Percentiles rank a stretch among this genome's conserved stretches.
Evolutionary conservation across 1,140 invertebrate species (phyloP).

Genomic region (Hydropsyche tenuis): DNA sequence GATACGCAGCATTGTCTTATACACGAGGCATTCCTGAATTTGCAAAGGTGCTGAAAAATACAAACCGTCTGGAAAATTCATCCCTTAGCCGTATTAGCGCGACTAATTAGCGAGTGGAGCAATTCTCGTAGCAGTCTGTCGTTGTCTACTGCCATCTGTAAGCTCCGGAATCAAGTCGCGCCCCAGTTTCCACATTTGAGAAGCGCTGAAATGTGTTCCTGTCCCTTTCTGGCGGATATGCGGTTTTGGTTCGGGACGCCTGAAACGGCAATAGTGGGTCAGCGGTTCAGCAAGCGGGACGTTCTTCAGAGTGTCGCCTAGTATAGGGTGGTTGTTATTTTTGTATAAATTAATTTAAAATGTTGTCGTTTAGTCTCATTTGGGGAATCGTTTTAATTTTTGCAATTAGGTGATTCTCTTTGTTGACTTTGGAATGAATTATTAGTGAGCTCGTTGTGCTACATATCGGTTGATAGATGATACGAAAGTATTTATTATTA

Average conservation of each 20-base stretch:
- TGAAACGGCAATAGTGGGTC: background rate
- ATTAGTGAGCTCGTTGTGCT: no score
- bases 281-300: background rate
- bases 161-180: constrained; percentile 18
- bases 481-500: no score
- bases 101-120: constrained; percentile 19
- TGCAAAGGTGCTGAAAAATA: constrained; percentile 11
- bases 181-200: constrained; percentile 4
- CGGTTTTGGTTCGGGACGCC: background rate
- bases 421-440: no score
- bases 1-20: no score
- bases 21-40: no score
- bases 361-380: no score
- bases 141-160: constrained; percentile 29
- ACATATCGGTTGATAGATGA: no score
- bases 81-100: background rate
- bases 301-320: background rate
- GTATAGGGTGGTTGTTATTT: background rate
- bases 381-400: background rate
- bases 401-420: no score
- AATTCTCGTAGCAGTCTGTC: constrained; percentile 24
- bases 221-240: background rate
- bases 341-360: no score
- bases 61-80: background rate
- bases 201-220: background rate